phyloP scores from a whole-genome alignment of 1,140 invertebrate species.

The Drosophila sproati region DNA sequence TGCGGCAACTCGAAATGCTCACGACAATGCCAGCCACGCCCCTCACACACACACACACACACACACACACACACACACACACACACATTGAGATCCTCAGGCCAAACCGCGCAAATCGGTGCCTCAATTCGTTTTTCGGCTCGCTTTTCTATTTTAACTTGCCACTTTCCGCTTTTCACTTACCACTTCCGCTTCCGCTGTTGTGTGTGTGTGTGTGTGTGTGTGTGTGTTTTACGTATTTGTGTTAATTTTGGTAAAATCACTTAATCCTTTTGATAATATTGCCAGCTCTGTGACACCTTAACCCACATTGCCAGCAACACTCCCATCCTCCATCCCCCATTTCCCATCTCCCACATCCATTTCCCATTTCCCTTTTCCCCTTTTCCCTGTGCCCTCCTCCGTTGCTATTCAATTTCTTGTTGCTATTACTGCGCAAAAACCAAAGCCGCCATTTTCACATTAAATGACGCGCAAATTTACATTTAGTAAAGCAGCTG shows the following conservation, averaged over 20 bases:
- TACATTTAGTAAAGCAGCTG: slow-evolving; percentile 37
- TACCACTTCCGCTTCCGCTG: neutral
- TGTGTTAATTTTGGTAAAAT: slow-evolving; percentile 72
- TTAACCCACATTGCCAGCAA: slow-evolving; percentile 53
- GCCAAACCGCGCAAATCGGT: neutral
- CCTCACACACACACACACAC: neutral
- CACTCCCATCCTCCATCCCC: slow-evolving; percentile 18
- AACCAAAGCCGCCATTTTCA: slow-evolving; percentile 31
- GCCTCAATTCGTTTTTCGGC: neutral
- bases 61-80: neutral
- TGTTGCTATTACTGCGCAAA: neutral
- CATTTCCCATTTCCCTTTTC: neutral
- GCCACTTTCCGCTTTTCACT: slow-evolving; percentile 13
- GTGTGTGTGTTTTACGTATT: slow-evolving; percentile 8
- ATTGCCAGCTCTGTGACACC: slow-evolving; percentile 53
- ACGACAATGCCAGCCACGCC: slow-evolving; percentile 13
- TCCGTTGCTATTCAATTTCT: neutral
- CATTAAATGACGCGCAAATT: slow-evolving; percentile 77
- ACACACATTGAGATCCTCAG: neutral
- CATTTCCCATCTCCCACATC: slow-evolving; percentile 7
- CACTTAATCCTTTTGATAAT: slow-evolving; percentile 78
- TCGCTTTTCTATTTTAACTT: neutral
- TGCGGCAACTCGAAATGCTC: slow-evolving; percentile 52
- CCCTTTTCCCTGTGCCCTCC: neutral
- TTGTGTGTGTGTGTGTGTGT: neutral